Conservation (phyloP, 2,797 vertebrate genomes). For the Glyptemys insculpta region DNA sequence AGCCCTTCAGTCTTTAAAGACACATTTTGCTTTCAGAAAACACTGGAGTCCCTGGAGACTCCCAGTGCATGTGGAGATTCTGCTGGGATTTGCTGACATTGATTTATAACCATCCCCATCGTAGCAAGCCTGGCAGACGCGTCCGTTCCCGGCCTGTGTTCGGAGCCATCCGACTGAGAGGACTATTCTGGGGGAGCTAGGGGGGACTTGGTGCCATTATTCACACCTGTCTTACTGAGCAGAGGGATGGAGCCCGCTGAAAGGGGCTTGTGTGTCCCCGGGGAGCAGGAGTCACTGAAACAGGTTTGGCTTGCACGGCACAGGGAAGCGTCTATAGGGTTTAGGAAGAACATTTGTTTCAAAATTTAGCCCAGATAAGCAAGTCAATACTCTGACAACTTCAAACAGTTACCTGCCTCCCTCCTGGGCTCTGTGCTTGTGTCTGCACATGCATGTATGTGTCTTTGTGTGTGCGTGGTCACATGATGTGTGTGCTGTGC, state of each 20-base stretch:
- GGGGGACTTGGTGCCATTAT: background rate
- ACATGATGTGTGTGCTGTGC: too few relatives aligned
- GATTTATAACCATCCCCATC: background rate
- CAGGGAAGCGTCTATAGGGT: too few relatives aligned
- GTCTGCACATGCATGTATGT: too few relatives aligned
- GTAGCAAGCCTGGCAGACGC: too few relatives aligned
- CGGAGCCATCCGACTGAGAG: background rate
- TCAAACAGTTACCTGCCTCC: too few relatives aligned
- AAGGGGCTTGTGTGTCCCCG: too few relatives aligned
- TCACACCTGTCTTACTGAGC: background rate
- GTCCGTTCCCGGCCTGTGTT: background rate
- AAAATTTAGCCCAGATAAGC: background rate
- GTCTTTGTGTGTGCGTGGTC: too few relatives aligned
- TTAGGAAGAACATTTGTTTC: too few relatives aligned
- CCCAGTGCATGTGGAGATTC: too few relatives aligned
- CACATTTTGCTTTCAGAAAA: background rate
- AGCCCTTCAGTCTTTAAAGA: background rate
- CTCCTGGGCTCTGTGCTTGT: too few relatives aligned
- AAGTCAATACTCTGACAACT: too few relatives aligned
- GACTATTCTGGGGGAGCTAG: too few relatives aligned
- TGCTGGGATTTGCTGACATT: background rate
- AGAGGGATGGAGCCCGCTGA: background rate
- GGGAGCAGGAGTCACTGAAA: background rate
- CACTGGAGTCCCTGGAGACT: background rate
- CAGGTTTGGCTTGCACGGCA: background rate